phyloP scores from a whole-genome alignment of 2,113 vertebrate species.

The Hippocampus barbouri region DNA sequence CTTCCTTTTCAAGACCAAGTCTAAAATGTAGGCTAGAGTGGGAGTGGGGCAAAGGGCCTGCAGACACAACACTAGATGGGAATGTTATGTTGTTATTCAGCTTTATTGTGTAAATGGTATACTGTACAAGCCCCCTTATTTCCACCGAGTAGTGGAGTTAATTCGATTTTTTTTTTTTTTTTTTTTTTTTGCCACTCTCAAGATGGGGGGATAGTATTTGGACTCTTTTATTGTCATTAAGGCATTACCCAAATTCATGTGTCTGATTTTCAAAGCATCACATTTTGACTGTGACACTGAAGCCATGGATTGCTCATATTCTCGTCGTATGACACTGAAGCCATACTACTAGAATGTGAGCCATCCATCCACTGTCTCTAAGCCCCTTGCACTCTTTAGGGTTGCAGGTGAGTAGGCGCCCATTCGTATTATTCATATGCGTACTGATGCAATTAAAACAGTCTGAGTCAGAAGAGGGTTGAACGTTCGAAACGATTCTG shows the following conservation, averaged over 20 bases:
- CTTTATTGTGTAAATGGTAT: neutral
- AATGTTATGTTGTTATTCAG: neutral
- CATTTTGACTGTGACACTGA: neutral
- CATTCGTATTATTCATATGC: too few species aligned
- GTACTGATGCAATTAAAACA: neutral
- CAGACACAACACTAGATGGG: neutral
- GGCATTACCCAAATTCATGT: neutral
- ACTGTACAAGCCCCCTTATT: neutral
- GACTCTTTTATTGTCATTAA: neutral
- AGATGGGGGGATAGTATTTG: neutral
- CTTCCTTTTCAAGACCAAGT: neutral
- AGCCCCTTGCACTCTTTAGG: too few species aligned
- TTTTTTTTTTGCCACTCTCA: neutral
- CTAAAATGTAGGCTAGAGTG: neutral
- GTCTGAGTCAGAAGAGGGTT: neutral
- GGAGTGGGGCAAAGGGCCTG: neutral
- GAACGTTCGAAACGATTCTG: neutral
- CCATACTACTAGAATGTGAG: neutral
- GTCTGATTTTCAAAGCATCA: neutral
- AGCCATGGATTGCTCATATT: too few species aligned
- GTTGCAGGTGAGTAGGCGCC: too few species aligned
- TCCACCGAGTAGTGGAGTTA: neutral
- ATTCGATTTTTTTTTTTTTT: neutral
- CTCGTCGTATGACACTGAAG: neutral
- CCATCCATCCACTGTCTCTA: too few species aligned